phyloP scores from a whole-genome alignment of 2,888 invertebrate species.

The Eugnorisma glareosa region DNA sequence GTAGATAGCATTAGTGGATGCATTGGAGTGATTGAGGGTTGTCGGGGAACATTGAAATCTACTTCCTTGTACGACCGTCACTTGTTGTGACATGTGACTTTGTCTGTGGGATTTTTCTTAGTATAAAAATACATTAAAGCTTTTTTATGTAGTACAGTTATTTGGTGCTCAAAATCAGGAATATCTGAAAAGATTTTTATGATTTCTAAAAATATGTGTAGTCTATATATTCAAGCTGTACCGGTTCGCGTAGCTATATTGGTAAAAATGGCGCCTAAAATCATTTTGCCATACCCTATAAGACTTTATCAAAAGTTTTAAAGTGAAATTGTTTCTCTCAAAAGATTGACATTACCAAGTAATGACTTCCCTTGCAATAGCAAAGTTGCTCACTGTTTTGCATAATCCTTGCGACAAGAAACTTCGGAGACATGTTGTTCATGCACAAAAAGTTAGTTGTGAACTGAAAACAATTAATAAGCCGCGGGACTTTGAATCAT shows the following conservation, averaged over 20 bases:
- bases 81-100: neutral
- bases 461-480: conserved; percentile 65
- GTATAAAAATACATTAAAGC: neutral
- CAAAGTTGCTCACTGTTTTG: conserved; percentile 42
- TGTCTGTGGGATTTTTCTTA: neutral
- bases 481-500: conserved; percentile 48
- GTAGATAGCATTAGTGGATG: conserved; percentile 18
- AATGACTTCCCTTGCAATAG: conserved; percentile 27
- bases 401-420: conserved; percentile 47
- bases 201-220: neutral
- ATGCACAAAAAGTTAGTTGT: conserved; percentile 58
- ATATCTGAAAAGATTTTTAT: too few relatives aligned
- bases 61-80: neutral
- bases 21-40: neutral
- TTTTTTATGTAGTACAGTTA: too few relatives aligned
- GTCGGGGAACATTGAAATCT: neutral
- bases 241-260: neutral
- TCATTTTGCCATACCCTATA: neutral
- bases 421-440: conserved; percentile 40
- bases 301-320: neutral
- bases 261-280: neutral
- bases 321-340: neutral
- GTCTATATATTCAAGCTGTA: neutral
- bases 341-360: neutral
- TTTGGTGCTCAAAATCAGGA: neutral